A percentile compares a stretch with the other conserved stretches of the same genome.
Conservation (phyloP, 2,888 invertebrate genomes). For the Chaetogeoica ovagalla region DNA sequence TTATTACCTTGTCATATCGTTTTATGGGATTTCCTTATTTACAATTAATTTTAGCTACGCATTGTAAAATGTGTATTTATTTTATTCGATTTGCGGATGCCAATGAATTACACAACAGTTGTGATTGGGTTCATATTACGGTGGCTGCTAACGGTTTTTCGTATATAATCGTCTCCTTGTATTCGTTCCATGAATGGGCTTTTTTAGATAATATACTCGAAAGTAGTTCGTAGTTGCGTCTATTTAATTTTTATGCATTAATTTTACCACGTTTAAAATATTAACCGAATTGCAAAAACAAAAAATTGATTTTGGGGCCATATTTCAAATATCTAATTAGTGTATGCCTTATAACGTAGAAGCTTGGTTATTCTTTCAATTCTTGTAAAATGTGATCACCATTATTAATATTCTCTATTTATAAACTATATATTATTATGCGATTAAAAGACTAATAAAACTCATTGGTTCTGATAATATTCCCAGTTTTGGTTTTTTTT, state of each 20-base stretch:
- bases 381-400: neutral
- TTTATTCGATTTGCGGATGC: neutral
- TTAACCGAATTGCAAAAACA: neutral
- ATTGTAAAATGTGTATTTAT: neutral
- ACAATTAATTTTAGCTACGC: neutral
- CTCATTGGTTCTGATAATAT: no score
- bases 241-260: neutral
- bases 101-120: neutral
- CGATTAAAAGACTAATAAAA: no score
- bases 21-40: neutral
- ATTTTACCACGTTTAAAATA: neutral
- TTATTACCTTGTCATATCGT: neutral
- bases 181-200: neutral
- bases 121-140: neutral
- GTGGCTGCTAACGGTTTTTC: neutral
- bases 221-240: neutral
- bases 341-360: neutral
- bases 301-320: no score
- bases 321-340: neutral
- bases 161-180: neutral
- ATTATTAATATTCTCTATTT: neutral
- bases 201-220: neutral
- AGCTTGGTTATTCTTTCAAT: neutral
- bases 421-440: no score
- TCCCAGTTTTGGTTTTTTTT: neutral